Evolutionary conservation across 92 coral and sea anemone genomes (phyloP), one percentile per base, ranked within the genome.

Genomic region (Porites evermanni): DNA sequence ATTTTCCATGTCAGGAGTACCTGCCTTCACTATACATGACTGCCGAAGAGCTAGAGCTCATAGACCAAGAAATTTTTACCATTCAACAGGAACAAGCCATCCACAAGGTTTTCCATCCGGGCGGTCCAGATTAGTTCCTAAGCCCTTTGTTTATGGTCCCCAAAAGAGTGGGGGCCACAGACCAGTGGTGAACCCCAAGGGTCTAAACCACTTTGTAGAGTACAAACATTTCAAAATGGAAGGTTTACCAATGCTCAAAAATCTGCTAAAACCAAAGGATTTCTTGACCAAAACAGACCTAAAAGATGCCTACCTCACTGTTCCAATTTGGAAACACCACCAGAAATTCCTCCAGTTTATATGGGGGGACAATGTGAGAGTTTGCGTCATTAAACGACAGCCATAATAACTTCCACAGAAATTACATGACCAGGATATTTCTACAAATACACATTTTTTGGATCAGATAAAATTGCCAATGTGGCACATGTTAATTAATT

Each of bases 201-300:
- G 32, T 29, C 3, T 29, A 29, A 29, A 29, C 32, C 32, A 29
- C 32, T 29, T 29, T 29, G 32, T 29, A 29, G 32, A 29, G 32
- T 29, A 29, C 32, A 29, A 29, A 29, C 32, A 29, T 29, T 29
- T 29, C 32, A 29, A 29, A 29, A 29, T 29, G 32, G 3, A 29
- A 29, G 32, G 32, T 29, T 2, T 29, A 29, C 32, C 32, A 29
- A 84, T 75, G 4, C 85, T 84, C 53, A 67, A 79, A 24, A 80
- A 69, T 70, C 88, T 86, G 6, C 51, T 86, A 67, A 86, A 32
- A 21, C 63, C 69, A 72, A 81, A 52, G 53, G 87, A 90, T 50
- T 77, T 69, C 52, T 12, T 81, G 65, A 82, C 78, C 60, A 90
- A 86, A 61, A 76, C 77, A 81, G 93, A 86, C 74, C 23, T 90